Base-by-base conservation (phyloP, 2,888 invertebrate species). In the Pharmacophagus antenor region DNA sequence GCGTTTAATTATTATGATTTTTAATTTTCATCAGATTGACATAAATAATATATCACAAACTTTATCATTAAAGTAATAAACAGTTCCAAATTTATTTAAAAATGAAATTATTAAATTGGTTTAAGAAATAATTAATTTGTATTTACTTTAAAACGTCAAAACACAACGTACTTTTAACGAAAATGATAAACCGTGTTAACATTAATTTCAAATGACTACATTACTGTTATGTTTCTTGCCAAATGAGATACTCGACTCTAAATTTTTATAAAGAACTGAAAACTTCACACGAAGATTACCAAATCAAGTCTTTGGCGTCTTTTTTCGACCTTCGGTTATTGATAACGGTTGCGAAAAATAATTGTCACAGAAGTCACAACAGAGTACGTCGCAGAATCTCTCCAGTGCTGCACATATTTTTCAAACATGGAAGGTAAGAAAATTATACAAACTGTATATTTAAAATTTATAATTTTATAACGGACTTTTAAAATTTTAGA, bases 401-500 rank as follows among this genome's bases (percentile, higher is more conserved):
- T 2, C 18, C 18, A 7, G 42, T 18, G 42, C 18, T 18, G 1
- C n/a, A 44, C 18, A 6, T 37, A 37, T n/a, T 37, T 37, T 37
- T 6, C 18, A 44, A 20, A 18, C 37, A 44, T 44, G 42, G 42
- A 44, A 44, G 18, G 42, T 44, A 18, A 1, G 42, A n/a, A 42
- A 17, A 37, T 37, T 4, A 1, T 1, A n/a, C 15, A 10, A n/a
- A 8, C 4, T 18, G 7, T 44, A 2, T 20, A n/a, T 18, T 7
- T 20, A 1, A 20, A 10, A 44, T 20, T 18, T 44, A 8, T 44
- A 6, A 20, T 7, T 44, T 18, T 18, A 44, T 18, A 2, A 18
- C 4, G 2, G 3, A 10, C 4, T 31, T 48, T 48, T 12, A 21
- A 21, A 18, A 1, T 64, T 61, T 48, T 60, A 69, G 71, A 23